A percentile compares a stretch with the other conserved stretches of the same genome.
Evolutionary conservation across 1,140 invertebrate genomes (phyloP).

Genomic region (Diachasmimorpha longicaudata): DNA sequence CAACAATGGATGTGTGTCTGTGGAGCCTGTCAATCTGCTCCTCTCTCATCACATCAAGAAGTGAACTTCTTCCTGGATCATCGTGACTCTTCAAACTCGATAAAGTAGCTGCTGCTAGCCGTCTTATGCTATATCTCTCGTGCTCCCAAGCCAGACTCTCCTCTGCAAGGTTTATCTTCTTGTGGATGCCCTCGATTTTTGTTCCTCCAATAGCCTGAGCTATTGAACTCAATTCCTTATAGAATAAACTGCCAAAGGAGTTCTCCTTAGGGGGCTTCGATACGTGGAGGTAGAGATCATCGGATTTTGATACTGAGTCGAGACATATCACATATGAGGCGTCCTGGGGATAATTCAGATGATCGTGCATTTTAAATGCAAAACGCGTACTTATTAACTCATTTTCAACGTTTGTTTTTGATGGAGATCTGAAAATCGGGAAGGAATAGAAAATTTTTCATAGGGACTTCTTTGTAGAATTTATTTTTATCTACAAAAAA

Average conservation of each 20-base stretch:
- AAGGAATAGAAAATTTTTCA: too few relatives aligned
- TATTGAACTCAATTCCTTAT: slow-evolving; percentile 70
- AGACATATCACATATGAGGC: slow-evolving; percentile 87
- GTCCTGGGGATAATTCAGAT: slow-evolving; percentile 15
- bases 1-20: slow-evolving; percentile 77
- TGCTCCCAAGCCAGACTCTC: slow-evolving; percentile 96
- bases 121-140: slow-evolving; percentile 91
- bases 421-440: too few relatives aligned
- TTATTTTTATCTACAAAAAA: too few relatives aligned
- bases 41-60: slow-evolving; percentile 68
- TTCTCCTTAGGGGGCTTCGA: slow-evolving; percentile 95
- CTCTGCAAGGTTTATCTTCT: slow-evolving; percentile 97
- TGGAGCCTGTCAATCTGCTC: slow-evolving; percentile 69
- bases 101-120: slow-evolving; percentile 89
- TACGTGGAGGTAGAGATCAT: slow-evolving; percentile 85
- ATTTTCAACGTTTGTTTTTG: too few relatives aligned
- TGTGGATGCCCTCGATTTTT: slow-evolving; percentile 83
- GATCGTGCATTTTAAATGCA: not conserved
- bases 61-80: slow-evolving; percentile 67
- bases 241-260: slow-evolving; percentile 74
- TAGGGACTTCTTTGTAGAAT: not conserved
- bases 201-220: slow-evolving; percentile 62
- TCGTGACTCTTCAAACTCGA: slow-evolving; percentile 77
- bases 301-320: slow-evolving; percentile 74
- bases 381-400: too few relatives aligned